Percentiles rank a stretch among this genome's conserved stretches.
Evolutionary conservation across 2,888 invertebrate genomes (phyloP).

Genomic region (Lochmaea crataegi): DNA sequence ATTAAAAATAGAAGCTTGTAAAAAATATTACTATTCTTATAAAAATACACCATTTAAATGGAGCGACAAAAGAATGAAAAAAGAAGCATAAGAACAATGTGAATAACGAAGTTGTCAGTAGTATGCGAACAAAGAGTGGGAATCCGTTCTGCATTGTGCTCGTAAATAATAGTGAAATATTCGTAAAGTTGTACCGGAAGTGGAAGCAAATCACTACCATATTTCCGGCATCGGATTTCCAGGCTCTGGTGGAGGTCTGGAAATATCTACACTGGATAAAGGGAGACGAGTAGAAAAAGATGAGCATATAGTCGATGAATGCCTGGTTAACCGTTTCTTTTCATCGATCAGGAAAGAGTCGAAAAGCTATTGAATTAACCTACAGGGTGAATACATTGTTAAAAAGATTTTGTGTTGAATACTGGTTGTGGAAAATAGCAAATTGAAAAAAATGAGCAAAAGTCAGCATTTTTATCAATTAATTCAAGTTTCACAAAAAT

Average conservation of each 20-base stretch:
- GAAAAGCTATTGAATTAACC: constrained; percentile 13
- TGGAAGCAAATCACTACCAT: constrained; percentile 56
- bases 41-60: neutral
- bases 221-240: constrained; percentile 55
- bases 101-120: constrained; percentile 38
- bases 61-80: neutral
- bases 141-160: constrained; percentile 53
- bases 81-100: constrained; percentile 11
- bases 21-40: neutral
- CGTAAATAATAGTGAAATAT: constrained; percentile 58
- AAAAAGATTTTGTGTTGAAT: neutral
- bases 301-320: constrained; percentile 7
- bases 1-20: too few relatives aligned
- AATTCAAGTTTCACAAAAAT: too few relatives aligned
- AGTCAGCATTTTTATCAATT: too few relatives aligned
- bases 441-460: too few relatives aligned
- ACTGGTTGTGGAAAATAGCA: neutral
- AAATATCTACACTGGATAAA: constrained; percentile 1
- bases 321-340: constrained; percentile 21
- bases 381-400: neutral
- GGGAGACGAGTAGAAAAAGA: constrained; percentile 6
- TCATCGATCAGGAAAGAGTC: constrained; percentile 19
- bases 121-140: constrained; percentile 43
- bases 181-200: constrained; percentile 56
- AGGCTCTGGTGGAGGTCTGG: constrained; percentile 31